These are phyloP conservation scores for Leptothorax acervorum DNA, from an alignment of 2,888 invertebrate genomes.

Conservation along the genomic window DNA sequence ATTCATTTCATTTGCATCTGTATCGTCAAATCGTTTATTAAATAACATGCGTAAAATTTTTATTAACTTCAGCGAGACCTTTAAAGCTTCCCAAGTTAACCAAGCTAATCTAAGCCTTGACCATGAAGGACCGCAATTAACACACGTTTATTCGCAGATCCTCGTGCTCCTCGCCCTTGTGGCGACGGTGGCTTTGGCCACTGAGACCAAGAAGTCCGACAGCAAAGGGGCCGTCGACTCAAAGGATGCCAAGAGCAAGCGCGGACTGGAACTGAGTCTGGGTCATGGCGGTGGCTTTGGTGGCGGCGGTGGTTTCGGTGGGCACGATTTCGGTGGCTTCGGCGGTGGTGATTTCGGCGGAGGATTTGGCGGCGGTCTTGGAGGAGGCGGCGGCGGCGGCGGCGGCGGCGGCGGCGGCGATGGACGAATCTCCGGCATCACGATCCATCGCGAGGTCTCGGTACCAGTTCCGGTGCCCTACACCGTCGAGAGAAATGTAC, in stretches of 20 bases:
- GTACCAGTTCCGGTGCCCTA: constrained; percentile 82
- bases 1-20: background rate
- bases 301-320: constrained; percentile 66
- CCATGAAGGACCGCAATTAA: constrained; percentile 36
- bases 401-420: constrained; percentile 74
- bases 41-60: background rate
- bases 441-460: constrained; percentile 81
- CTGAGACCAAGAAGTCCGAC: constrained; percentile 64
- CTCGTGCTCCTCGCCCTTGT: constrained; percentile 76
- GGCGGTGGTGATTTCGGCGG: constrained; percentile 69
- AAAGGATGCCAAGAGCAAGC: constrained; percentile 79
- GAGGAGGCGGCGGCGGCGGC: constrained; percentile 69
- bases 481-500: constrained; percentile 79
- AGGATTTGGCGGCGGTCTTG: constrained; percentile 62
- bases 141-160: constrained; percentile 71
- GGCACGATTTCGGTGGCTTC: constrained; percentile 62
- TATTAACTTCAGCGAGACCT: background rate
- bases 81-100: constrained; percentile 13
- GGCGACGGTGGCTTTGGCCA: constrained; percentile 72
- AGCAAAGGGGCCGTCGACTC: constrained; percentile 62
- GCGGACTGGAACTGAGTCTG: constrained; percentile 81
- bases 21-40: background rate
- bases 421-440: constrained; percentile 80
- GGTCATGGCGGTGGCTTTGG: constrained; percentile 68
- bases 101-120: constrained; percentile 27